Conservation (phyloP, 2,113 vertebrate genomes). For the Panurus biarmicus region DNA sequence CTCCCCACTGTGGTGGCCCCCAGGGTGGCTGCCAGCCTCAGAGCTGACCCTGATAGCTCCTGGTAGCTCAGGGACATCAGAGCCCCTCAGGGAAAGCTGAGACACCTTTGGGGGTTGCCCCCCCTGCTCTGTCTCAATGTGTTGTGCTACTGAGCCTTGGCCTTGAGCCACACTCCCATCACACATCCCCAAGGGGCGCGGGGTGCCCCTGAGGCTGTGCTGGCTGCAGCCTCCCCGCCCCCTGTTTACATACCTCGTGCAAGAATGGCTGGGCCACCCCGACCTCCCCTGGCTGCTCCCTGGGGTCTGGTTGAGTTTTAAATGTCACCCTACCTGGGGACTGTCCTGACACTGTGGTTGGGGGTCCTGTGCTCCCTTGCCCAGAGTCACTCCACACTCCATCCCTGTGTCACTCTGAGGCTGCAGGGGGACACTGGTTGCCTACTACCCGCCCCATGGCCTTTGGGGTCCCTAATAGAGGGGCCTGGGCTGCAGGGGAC, state of each 20-base stretch:
- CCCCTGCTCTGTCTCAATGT: not conserved
- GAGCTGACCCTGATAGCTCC: not conserved
- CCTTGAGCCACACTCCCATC: not conserved
- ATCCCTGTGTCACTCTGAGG: accelerated
- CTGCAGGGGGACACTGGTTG: not conserved
- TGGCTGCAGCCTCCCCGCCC: not conserved
- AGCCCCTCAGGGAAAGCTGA: not conserved
- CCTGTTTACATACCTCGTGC: conserved; percentile 26
- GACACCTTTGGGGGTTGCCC: not conserved
- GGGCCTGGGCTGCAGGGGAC: no score
- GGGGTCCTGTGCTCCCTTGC: no score
- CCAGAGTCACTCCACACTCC: not conserved
- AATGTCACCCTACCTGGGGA: not conserved
- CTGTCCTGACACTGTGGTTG: no score
- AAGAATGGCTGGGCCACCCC: not conserved
- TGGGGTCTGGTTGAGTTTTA: not conserved
- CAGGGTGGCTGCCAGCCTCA: not conserved
- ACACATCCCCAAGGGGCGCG: accelerated
- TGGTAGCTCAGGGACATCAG: not conserved
- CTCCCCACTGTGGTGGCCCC: not conserved
- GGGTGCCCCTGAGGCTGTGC: not conserved
- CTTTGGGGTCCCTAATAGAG: not conserved
- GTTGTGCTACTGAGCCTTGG: not conserved
- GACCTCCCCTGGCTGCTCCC: not conserved
- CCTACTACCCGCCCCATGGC: accelerated